Conservation (phyloP, 2,113 vertebrate species). For the Echinops telfairi region DNA sequence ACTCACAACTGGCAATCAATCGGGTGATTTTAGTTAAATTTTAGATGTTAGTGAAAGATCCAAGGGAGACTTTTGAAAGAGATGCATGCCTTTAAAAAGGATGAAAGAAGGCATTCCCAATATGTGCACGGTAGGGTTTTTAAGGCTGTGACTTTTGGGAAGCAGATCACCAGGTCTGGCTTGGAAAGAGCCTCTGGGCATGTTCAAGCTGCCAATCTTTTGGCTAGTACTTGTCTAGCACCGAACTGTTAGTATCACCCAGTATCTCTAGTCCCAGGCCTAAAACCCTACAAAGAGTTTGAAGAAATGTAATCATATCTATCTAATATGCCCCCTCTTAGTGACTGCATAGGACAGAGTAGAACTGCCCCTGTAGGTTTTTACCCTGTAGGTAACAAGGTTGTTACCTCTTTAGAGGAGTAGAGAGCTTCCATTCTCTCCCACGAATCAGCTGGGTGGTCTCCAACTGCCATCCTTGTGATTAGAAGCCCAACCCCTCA, state of each 20-base stretch:
- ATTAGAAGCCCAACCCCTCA: no score
- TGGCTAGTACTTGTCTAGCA: neutral
- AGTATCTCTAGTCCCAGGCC: neutral
- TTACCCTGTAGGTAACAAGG: no score
- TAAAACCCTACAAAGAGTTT: slow-evolving; percentile 18
- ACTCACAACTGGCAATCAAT: slow-evolving; percentile 48
- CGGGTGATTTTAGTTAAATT: neutral
- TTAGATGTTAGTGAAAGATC: slow-evolving; percentile 5
- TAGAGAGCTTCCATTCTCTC: no score
- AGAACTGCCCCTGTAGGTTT: no score
- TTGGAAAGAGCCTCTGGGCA: neutral
- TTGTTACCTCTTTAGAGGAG: no score
- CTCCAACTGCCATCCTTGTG: no score
- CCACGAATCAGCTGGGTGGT: no score
- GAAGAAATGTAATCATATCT: slow-evolving; percentile 29
- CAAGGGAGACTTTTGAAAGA: slow-evolving; percentile 37
- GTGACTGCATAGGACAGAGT: no score
- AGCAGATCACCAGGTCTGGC: neutral
- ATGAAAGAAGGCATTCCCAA: neutral
- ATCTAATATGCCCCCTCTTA: neutral
- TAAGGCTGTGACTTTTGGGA: neutral
- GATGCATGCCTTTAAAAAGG: slow-evolving; percentile 48
- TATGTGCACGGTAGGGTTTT: neutral
- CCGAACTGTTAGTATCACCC: neutral
- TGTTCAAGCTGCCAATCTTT: neutral